A percentile compares a stretch with the other conserved stretches of the same genome.
phyloP scores from a whole-genome alignment of 2,797 vertebrate species.

The Otolemur crassicaudatus region DNA sequence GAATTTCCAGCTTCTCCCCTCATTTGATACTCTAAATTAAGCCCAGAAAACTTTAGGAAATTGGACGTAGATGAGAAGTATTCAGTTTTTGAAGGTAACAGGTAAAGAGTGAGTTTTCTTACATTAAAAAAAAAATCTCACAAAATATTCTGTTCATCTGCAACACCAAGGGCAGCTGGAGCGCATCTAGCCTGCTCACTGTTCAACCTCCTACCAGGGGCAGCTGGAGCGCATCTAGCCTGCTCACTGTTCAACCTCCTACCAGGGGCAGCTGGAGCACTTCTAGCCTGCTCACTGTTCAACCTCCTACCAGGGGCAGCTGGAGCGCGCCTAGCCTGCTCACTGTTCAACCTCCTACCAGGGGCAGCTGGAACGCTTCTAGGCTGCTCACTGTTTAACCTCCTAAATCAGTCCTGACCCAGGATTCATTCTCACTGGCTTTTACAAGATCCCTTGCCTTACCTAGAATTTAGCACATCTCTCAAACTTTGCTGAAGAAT shows the following conservation, averaged over 20 bases:
- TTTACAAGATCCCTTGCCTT: neutral
- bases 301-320: neutral
- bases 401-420: neutral
- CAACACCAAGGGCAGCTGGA: neutral
- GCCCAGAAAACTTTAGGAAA: neutral
- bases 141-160: neutral
- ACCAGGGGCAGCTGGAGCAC: no score
- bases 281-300: no score
- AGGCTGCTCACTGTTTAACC: neutral
- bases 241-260: no score
- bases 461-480: neutral
- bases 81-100: neutral
- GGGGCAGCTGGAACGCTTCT: neutral
- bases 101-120: neutral
- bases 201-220: no score
- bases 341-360: no score
- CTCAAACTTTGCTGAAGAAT: neutral
- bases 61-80: neutral
- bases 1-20: neutral
- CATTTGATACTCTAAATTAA: neutral
- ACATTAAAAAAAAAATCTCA: neutral
- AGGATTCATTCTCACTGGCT: neutral
- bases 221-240: no score
- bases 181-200: neutral
- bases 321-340: neutral